Conservation (phyloP, 2,113 vertebrate species). For the Crypturellus undulatus region DNA sequence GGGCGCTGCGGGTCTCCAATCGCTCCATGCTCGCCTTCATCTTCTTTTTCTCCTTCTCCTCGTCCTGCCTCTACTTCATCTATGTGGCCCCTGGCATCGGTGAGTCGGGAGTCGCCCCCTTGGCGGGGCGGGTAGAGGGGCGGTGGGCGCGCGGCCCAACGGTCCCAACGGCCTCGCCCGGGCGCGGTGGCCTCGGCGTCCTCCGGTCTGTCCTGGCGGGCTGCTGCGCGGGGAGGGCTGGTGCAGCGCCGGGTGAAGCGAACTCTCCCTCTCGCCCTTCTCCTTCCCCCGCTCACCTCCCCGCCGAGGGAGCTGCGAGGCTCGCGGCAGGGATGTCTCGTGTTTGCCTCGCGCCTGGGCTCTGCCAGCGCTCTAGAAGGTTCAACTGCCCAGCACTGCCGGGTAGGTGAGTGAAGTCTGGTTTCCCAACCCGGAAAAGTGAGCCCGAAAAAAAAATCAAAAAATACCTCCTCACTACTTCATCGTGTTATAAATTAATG, state of each 20-base stretch:
- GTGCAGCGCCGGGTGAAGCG: neutral
- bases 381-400: slow-evolving; percentile 14
- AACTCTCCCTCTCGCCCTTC: too few species aligned
- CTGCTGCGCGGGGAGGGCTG: neutral
- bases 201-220: neutral
- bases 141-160: neutral
- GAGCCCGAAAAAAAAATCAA: neutral
- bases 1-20: slow-evolving; percentile 90
- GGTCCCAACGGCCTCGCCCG: too few species aligned
- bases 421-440: neutral
- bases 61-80: slow-evolving; percentile 96
- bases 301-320: neutral
- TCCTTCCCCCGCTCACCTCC: neutral
- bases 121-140: neutral
- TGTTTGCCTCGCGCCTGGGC: slow-evolving; percentile 27
- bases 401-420: slow-evolving; percentile 3
- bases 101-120: slow-evolving; percentile 70
- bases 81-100: slow-evolving; percentile 95
- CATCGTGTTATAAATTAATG: neutral
- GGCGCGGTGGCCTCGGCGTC: neutral
- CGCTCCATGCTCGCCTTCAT: slow-evolving; percentile 94
- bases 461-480: neutral
- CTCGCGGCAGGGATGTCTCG: neutral
- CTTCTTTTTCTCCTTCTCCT: slow-evolving; percentile 95
- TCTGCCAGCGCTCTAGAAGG: slow-evolving; percentile 50